Conservation (phyloP, 2,113 vertebrate species). For the Hiodon tergisus region DNA sequence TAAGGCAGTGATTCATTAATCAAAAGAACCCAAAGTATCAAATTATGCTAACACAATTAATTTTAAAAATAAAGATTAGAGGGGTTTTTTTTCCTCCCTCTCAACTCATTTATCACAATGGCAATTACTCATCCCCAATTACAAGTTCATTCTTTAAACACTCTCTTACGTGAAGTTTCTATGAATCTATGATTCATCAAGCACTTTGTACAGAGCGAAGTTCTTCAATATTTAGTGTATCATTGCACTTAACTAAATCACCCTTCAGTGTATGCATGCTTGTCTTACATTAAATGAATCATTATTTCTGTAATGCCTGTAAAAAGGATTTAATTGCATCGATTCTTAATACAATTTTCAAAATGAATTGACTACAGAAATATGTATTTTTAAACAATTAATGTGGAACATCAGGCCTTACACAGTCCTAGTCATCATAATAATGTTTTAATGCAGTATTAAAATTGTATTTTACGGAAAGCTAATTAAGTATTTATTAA, state of each 20-base stretch:
- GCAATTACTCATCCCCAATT: slow-evolving; percentile 72
- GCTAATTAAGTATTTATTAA: slow-evolving; percentile 60
- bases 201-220: slow-evolving; percentile 75
- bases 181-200: slow-evolving; percentile 76
- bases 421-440: slow-evolving; percentile 59
- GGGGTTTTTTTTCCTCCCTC: slow-evolving; percentile 49
- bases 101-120: slow-evolving; percentile 68
- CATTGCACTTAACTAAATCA: slow-evolving; percentile 74
- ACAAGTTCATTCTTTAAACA: slow-evolving; percentile 76
- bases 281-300: slow-evolving; percentile 34
- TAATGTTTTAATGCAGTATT: slow-evolving; percentile 63
- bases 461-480: slow-evolving; percentile 63
- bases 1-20: slow-evolving; percentile 55
- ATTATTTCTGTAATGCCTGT: background rate
- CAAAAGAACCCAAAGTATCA: slow-evolving; percentile 50
- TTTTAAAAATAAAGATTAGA: slow-evolving; percentile 69
- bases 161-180: slow-evolving; percentile 68
- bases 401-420: slow-evolving; percentile 49
- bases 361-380: slow-evolving; percentile 62
- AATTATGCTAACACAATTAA: slow-evolving; percentile 66
- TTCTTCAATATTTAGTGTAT: slow-evolving; percentile 80
- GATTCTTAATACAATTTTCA: slow-evolving; percentile 58
- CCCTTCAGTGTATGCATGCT: slow-evolving; percentile 65
- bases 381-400: slow-evolving; percentile 66
- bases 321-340: slow-evolving; percentile 50